Evolutionary conservation across 1,140 invertebrate genomes (phyloP).

Genomic region (Brachionus manjavacas): DNA sequence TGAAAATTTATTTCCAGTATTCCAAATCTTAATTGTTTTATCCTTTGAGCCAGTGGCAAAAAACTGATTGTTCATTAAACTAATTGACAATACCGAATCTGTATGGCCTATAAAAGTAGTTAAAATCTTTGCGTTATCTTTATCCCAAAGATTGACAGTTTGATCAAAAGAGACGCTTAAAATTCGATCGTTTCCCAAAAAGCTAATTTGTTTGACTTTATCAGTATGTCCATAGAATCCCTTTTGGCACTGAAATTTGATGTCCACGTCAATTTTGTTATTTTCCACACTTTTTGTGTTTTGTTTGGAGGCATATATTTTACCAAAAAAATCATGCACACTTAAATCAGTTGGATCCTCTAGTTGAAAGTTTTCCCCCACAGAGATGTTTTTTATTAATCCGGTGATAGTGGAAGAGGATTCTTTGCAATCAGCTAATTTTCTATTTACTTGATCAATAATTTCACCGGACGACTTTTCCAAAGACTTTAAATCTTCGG

Average conservation of each 20-base stretch:
- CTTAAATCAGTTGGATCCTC: not conserved
- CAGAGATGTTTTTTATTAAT: not conserved
- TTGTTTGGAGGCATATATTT: not conserved
- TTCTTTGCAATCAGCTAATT: not conserved
- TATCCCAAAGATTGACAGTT: not conserved
- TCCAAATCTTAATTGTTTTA: slow-evolving; percentile 22
- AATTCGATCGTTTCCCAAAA: not conserved
- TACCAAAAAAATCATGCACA: not conserved
- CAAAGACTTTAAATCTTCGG: not conserved
- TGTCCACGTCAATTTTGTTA: too few species aligned
- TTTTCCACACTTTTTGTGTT: not conserved
- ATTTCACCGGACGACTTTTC: not conserved
- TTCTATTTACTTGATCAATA: not conserved
- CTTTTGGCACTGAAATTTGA: not conserved
- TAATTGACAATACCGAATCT: not conserved
- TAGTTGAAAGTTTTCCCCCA: not conserved
- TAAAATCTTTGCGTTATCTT: not conserved
- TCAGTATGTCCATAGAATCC: not conserved
- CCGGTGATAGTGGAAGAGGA: not conserved
- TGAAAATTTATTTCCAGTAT: not conserved
- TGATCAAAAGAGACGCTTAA: not conserved
- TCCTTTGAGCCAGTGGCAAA: not conserved
- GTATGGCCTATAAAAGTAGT: slow-evolving; percentile 17
- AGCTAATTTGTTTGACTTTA: not conserved
- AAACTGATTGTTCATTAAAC: slow-evolving; percentile 1